Base-by-base conservation (phyloP, 2,113 vertebrate species). In the Steatornis caripensis region DNA sequence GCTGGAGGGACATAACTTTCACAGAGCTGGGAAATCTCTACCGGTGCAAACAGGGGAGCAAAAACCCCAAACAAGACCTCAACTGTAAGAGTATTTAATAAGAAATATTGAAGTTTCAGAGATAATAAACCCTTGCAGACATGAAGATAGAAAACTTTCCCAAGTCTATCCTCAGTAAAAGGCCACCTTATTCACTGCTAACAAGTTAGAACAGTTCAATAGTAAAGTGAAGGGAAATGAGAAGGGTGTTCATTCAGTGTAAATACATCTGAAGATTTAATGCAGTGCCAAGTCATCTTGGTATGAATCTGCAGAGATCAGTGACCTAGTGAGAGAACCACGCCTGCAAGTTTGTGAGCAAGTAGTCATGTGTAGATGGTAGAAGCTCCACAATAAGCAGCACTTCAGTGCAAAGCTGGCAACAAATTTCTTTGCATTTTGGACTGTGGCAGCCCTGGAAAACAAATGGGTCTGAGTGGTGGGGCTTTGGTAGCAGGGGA, bases 161-260 rank as follows among this genome's bases (percentile, higher is more conserved):
- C 19, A 68, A 58, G 16, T n/a, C 29, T 37, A 24, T 22, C 11
- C 45, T 86, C 36, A 54, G 22, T 58, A 23, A 71, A 91, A 71
- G 8, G 53, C 89, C 66, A 76, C 75, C 51, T 82, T 62, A 24
- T 57, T 27, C 60, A 39, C 27, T 29, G 34, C n/a, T 46, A 36
- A 60, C 30, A 78, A 46, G n/a, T 14, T 85, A 34, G 27, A 37
- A 92, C 0, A 0, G 7, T 43, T 89, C 0, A 0, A 57, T 10
- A 70, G 21, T 20, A 1, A 49, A 79, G 32, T 41, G 30, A 68
- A 64, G 34, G 34, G 82, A 84, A 86, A 64, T 64, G 39, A 69
- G 66, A 64, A 76, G 32, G 26, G 16, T 37, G 29, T 54, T 79
- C n/a, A 43, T 71, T 41, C 55, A 62, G 34, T 60, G 66, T 57